Conservation (phyloP, 2,797 vertebrate species). For the Onychomys arenicola region DNA sequence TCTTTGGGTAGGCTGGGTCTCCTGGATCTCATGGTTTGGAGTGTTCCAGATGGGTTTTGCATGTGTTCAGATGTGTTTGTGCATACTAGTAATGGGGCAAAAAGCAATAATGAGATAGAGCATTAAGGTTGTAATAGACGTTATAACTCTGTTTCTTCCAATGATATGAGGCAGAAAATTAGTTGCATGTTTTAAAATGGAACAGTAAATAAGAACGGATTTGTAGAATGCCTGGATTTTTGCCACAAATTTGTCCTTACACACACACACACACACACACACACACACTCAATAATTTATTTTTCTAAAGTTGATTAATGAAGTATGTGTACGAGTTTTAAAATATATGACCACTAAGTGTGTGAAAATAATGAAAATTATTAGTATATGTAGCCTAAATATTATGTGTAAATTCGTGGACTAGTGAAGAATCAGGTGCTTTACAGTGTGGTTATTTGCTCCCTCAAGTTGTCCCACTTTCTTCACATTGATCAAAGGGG, state of each 20-base stretch:
- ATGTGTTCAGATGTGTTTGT: slow-evolving; percentile 71
- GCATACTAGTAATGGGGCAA: slow-evolving; percentile 70
- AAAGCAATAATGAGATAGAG: slow-evolving; percentile 68
- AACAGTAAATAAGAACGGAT: not conserved
- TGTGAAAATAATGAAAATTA: slow-evolving; percentile 27
- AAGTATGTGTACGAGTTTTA: slow-evolving; percentile 46
- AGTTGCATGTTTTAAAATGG: slow-evolving; percentile 29
- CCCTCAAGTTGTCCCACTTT: not conserved
- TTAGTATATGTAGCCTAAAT: not conserved
- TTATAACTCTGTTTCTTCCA: not conserved
- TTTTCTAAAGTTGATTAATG: slow-evolving; percentile 1
- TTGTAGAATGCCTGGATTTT: slow-evolving; percentile 14
- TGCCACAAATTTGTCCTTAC: not conserved
- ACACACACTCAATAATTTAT: not conserved
- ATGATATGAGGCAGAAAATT: slow-evolving; percentile 46
- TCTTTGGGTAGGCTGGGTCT: slow-evolving; percentile 66
- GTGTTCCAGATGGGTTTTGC: slow-evolving; percentile 65
- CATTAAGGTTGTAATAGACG: slow-evolving; percentile 59
- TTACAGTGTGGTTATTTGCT: not conserved
- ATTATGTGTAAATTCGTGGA: not conserved
- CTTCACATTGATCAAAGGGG: not conserved
- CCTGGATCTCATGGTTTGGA: slow-evolving; percentile 59
- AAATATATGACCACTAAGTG: slow-evolving; percentile 13
- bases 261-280: not conserved
- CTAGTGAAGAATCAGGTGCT: not conserved